phyloP scores from a whole-genome alignment of 2,797 vertebrate species.

The Artibeus lituratus region DNA sequence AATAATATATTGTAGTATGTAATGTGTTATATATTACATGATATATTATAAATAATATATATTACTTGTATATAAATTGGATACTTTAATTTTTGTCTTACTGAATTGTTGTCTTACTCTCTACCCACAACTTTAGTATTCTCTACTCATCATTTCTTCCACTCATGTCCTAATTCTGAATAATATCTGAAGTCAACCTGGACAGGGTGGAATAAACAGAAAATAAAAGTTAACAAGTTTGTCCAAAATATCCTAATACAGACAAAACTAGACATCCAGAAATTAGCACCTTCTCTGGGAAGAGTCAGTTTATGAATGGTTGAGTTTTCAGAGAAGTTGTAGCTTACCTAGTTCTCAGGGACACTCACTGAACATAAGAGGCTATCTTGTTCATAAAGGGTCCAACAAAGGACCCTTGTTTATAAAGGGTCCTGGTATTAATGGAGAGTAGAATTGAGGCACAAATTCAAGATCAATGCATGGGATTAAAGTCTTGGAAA shows the following conservation, averaged over 20 bases:
- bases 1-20: too few species aligned
- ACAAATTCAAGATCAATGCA: neutral
- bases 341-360: neutral
- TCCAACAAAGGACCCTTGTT: too few species aligned
- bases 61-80: too few species aligned
- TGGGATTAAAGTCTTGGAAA: neutral
- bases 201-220: neutral
- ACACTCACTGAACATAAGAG: neutral
- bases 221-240: neutral
- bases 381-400: neutral
- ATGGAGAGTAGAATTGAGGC: neutral
- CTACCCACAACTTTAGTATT: neutral
- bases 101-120: neutral
- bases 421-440: rapidly evolving
- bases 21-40: too few species aligned
- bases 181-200: neutral
- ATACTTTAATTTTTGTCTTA: neutral
- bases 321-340: neutral
- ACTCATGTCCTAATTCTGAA: neutral
- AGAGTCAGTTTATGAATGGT: neutral
- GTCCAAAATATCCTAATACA: neutral
- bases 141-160: neutral
- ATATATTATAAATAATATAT: too few species aligned
- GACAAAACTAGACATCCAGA: neutral
- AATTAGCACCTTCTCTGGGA: neutral